Evolutionary conservation across 2,888 invertebrate genomes (phyloP), one percentile per base, ranked within the genome.

Genomic region (Hirtodrosophila confusa): DNA sequence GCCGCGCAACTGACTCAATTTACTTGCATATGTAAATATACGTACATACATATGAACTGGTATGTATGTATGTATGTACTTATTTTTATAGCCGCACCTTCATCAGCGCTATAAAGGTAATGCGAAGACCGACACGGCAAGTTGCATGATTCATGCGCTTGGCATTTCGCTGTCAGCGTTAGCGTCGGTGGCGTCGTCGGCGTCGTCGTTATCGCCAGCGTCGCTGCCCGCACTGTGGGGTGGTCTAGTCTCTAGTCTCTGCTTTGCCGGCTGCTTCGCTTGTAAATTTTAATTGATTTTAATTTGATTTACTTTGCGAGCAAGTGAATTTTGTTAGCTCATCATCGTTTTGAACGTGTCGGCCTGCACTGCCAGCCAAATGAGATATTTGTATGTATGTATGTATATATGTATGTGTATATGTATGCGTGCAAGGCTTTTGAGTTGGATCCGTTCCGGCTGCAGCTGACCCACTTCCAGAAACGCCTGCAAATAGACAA

Each of bases 221-320:
- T 35, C 12, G 56, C 55, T 58, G 57, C 40, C 44, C 27, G 31
- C 62, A 35, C 58, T 50, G 40, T 76, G 54, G 45, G 62, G 63
- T 68, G 80, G 68, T 56, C 50, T 44, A 39, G 35, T 58, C 44
- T 45, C n/a, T 66, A 55, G 41, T 69, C 35, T 33, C 50, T 55
- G 45, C 39, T 57, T 72, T 63, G 63, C 69, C 55, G 53, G 60
- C 66, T 72, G 63, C 47, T 71, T 69, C 55, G 74, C 69, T 83
- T 83, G 80, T 83, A 80, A 83, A 80, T 86, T 86, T 86, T 84
- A 80, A 83, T 84, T 83, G 80, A 83, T 80, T 78, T 86, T 78
- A 84, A 80, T 84, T 86, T 78, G 78, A 86, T 84, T 83, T 78
- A 69, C 51, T 60, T 60, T 54, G 24, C 69, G 69, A 53, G 43